Evolutionary conservation across 2,797 vertebrate species (phyloP), one percentile per base, ranked within the genome.

Genomic region (Gymnocypris eckloni): DNA sequence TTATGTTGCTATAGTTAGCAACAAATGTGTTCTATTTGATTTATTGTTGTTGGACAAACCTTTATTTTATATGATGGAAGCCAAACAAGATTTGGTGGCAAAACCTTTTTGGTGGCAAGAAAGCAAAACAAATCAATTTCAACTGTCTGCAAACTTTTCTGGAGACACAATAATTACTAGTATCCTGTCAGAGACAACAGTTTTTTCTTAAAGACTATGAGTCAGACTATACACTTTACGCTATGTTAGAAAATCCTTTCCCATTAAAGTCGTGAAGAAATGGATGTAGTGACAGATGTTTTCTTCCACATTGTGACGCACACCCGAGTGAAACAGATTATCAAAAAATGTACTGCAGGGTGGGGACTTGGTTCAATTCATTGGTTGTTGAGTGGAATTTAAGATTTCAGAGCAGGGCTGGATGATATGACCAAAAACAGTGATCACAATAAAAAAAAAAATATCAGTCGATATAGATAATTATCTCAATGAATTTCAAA

Each of bases 31-130:
- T 73, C n/a, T 9, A 66, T 78, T 84, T 45, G 45, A 59, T 83
- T 85, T 76, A 52, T 52, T 22, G 12, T 50, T 83, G 59, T 50
- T 81, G 83, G 83, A 86, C 79, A 67, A 86, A 83, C 25, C 18
- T 77, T 80, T 81, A 70, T 79, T 82, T 64, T 59, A 10, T 87
- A 61, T 69, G 52, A 25, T 50, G 59, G 33, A 70, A 70, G 81
- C 12, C 48, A 86, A 81, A 86, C 28, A 64, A 64, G 69, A 71
- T 67, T 61, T 79, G 37, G 12, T 61, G 54, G 4, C 54, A 25
- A 59, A 78, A 78, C 50, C 52, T 77, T 82, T 82, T 78, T 79
- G 20, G 50, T 72, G 70, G 20, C 48, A 77, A 50, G 81, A 81
- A 75, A 67, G 50, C 64, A 72, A 75, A 83, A 87, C 61, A 56